Percentiles rank a stretch among this genome's conserved stretches.
These are phyloP conservation scores for Papilio xuthus DNA, from an alignment of 1,140 invertebrate genomes.

Conservation along the genomic window DNA sequence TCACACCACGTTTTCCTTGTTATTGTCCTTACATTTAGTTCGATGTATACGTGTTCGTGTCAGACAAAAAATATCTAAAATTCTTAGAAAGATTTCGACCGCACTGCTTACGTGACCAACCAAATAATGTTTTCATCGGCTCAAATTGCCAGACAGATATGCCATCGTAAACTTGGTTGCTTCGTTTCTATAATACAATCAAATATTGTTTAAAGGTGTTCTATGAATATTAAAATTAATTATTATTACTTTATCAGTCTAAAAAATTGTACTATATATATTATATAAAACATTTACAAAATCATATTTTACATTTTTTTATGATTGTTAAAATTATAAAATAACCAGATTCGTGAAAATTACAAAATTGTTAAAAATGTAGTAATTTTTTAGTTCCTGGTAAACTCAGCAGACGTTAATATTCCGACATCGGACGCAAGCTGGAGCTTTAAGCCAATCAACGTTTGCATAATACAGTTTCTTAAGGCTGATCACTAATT, in stretches of 20 bases:
- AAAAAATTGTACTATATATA: too few relatives aligned
- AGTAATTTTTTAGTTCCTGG: not conserved
- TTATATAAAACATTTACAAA: too few relatives aligned
- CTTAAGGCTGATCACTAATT: slow-evolving; percentile 76
- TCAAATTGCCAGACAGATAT: slow-evolving; percentile 45
- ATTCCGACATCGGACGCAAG: slow-evolving; percentile 40
- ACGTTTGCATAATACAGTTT: slow-evolving; percentile 71
- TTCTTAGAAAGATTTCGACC: slow-evolving; percentile 22
- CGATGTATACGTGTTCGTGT: slow-evolving; percentile 9
- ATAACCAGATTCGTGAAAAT: not conserved
- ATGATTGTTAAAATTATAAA: not conserved
- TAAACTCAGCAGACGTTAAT: not conserved
- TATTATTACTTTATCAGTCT: not conserved
- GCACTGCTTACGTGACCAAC: slow-evolving; percentile 41
- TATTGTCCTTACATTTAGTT: slow-evolving; percentile 13
- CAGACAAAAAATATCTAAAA: slow-evolving; percentile 24
- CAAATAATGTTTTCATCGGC: slow-evolving; percentile 48
- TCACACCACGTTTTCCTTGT: not conserved
- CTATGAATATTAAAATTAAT: not conserved
- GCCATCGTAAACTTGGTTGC: slow-evolving; percentile 41
- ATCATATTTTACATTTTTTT: too few relatives aligned
- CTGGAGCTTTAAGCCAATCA: slow-evolving; percentile 48
- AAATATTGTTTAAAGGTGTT: not conserved
- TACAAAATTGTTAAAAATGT: not conserved
- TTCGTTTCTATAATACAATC: slow-evolving; percentile 26